Evolutionary conservation across 2,797 vertebrate genomes (phyloP).

Genomic region (Sebastes iracundus): DNA sequence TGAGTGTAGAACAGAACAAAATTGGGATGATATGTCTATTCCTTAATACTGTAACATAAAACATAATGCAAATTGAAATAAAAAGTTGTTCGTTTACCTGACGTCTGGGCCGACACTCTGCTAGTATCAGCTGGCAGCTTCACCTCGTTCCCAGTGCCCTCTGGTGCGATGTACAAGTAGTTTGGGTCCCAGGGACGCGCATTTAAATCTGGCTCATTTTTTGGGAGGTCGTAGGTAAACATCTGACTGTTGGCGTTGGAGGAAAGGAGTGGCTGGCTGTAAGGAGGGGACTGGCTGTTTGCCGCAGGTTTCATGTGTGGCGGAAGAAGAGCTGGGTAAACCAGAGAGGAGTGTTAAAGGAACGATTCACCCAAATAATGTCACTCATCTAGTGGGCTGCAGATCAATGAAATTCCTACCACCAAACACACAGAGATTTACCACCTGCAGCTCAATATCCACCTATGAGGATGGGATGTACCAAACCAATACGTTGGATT

Average conservation of each 20-base stretch:
- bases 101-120: neutral
- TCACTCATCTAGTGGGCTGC: neutral
- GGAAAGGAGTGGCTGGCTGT: neutral
- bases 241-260: neutral
- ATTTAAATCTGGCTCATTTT: constrained; percentile 13
- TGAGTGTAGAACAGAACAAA: neutral
- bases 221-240: constrained; percentile 39
- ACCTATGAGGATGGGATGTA: neutral
- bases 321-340: constrained; percentile 69
- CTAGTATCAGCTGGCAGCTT: neutral
- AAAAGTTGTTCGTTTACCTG: constrained; percentile 32
- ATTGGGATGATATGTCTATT: neutral
- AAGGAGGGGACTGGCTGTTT: neutral
- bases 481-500: neutral
- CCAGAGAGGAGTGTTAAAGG: neutral
- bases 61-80: neutral
- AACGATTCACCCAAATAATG: neutral
- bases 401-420: neutral
- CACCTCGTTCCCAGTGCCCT: constrained; percentile 21
- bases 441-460: neutral
- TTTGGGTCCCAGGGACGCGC: constrained; percentile 8
- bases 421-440: neutral
- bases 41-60: neutral
- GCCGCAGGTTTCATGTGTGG: constrained; percentile 50
- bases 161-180: constrained; percentile 41